Evolutionary conservation across 2,888 invertebrate genomes (phyloP), one percentile per base, ranked within the genome.

Genomic region (Tinea pellionella): DNA sequence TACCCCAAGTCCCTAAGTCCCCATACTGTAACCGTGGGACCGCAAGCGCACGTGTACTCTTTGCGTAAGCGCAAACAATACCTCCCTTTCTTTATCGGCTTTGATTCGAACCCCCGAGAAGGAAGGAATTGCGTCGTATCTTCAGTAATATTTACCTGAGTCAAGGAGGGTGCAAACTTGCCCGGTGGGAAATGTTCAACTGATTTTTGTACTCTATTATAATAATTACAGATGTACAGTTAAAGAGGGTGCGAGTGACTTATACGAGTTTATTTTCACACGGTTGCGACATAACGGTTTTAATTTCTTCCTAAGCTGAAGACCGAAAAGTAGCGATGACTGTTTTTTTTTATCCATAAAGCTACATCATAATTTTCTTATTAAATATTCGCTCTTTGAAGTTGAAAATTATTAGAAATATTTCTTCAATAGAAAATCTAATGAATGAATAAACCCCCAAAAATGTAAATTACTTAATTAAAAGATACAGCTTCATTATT

Each of bases 51-150:
- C 84, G 83, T 84, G 61, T 61, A 47, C 60, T 63, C 72, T 79
- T 83, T 84, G 80, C 84, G 84, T 68, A 80, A 75, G 69, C 78
- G 78, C 80, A 77, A 66, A 86, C 85, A 85, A 86, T 78, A 65
- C 74, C 64, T 69, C 74, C 77, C 78, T 74, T 68, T 70, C 84
- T 82, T 81, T 70, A 75, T 64, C 68, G 69, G 71, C 68, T 82
- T 81, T 77, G 83, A 78, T 78, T 70, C 74, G 76, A 77, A 85
- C 87, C 85, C 78, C 78, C 79, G 74, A 69, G 73, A 69, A 82
- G 78, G 81, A 60, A 84, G 78, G 81, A 60, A 84, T 85, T 85
- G 69, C 78, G 77, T 73, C 56, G 57, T 57, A 57, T 56, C 53
- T 77, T 65, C 82, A 82, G 81, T 81, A 79, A 70, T 71, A 64